Evolutionary conservation across 2,888 invertebrate species (phyloP).

Genomic region (Drosophila rubida): DNA sequence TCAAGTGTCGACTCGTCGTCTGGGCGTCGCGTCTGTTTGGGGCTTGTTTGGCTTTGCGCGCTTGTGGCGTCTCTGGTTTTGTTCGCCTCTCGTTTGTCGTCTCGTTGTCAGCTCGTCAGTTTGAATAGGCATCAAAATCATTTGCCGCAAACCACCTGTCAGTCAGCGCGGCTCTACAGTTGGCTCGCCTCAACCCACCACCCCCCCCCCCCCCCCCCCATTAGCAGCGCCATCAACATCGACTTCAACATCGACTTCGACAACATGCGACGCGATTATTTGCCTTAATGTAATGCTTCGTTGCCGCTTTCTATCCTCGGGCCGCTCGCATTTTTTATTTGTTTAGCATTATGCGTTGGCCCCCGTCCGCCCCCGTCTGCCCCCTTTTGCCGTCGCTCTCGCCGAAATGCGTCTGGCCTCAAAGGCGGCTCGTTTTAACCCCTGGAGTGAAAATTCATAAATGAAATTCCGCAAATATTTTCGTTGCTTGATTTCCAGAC

Average conservation of each 20-base stretch:
- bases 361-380: too few relatives aligned
- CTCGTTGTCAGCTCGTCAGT: slow-evolving; percentile 43
- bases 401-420: slow-evolving; percentile 12
- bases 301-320: slow-evolving; percentile 41
- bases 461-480: slow-evolving; percentile 78
- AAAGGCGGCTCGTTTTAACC: slow-evolving; percentile 37
- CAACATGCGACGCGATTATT: slow-evolving; percentile 62
- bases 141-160: slow-evolving; percentile 71
- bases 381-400: background rate
- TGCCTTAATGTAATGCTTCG: slow-evolving; percentile 55
- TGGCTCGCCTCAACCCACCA: background rate
- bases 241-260: slow-evolving; percentile 36
- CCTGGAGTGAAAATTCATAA: slow-evolving; percentile 68
- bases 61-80: background rate
- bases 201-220: too few relatives aligned
- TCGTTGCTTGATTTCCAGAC: slow-evolving; percentile 57
- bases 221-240: slow-evolving; percentile 17
- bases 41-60: background rate
- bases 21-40: slow-evolving; percentile 39
- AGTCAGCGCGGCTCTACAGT: slow-evolving; percentile 31
- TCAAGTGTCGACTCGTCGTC: slow-evolving; percentile 34
- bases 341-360: slow-evolving; percentile 67
- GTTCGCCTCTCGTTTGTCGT: slow-evolving; percentile 7
- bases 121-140: slow-evolving; percentile 57
- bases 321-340: slow-evolving; percentile 54